Percentiles rank a stretch among this genome's conserved stretches.
Conservation (phyloP, 2,888 invertebrate genomes). For the Fragum whitleyi region DNA sequence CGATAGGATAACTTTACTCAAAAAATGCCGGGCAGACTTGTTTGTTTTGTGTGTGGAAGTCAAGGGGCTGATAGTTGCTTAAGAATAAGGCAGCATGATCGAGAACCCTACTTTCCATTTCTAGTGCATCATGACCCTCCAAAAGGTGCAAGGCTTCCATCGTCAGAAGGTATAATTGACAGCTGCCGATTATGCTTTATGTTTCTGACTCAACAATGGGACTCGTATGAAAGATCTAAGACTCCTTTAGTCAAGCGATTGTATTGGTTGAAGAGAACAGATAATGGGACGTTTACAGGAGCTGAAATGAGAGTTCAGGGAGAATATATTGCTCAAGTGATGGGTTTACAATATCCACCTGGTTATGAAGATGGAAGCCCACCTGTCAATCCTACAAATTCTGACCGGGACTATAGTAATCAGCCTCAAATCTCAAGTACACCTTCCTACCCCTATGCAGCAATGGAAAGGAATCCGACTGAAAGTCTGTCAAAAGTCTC, state of each 20-base stretch:
- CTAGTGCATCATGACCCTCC: slow-evolving; percentile 95
- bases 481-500: slow-evolving; percentile 6
- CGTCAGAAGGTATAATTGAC: slow-evolving; percentile 87
- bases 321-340: slow-evolving; percentile 95
- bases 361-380: slow-evolving; percentile 63
- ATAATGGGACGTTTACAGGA: slow-evolving; percentile 93
- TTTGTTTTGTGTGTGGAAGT: slow-evolving; percentile 85
- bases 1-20: too few relatives aligned
- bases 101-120: slow-evolving; percentile 94
- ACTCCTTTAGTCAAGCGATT: slow-evolving; percentile 94
- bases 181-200: slow-evolving; percentile 95
- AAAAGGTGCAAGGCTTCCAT: slow-evolving; percentile 87
- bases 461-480: not conserved
- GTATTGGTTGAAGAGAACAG: slow-evolving; percentile 96
- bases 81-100: slow-evolving; percentile 74
- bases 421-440: slow-evolving; percentile 25
- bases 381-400: slow-evolving; percentile 43
- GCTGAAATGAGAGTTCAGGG: slow-evolving; percentile 92
- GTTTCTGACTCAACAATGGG: slow-evolving; percentile 95
- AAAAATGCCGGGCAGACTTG: slow-evolving; percentile 77
- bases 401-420: slow-evolving; percentile 42
- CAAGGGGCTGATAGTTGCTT: slow-evolving; percentile 77
- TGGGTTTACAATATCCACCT: slow-evolving; percentile 86
- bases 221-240: slow-evolving; percentile 93
- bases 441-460: slow-evolving; percentile 7